Evolutionary conservation across 2,113 vertebrate species (phyloP).

Genomic region (Phalacrocorax aristotelis): DNA sequence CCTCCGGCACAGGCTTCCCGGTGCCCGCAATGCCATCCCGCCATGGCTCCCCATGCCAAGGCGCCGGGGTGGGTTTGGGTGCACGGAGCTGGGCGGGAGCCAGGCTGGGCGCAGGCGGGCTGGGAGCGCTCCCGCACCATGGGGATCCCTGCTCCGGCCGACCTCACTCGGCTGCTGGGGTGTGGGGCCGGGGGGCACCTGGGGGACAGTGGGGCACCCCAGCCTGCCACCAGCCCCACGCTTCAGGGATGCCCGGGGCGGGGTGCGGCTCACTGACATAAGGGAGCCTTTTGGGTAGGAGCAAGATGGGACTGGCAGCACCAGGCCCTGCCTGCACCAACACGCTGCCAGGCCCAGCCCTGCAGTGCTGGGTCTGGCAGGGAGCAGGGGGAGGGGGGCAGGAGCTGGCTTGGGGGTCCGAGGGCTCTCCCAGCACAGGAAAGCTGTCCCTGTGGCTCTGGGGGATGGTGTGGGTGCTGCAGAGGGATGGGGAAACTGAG

Average conservation of each 20-base stretch:
- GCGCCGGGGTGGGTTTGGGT: not conserved
- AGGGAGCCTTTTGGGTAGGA: not conserved
- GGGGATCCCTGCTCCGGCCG: not conserved
- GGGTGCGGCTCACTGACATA: not conserved
- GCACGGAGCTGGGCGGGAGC: not conserved
- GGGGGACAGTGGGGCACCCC: not conserved
- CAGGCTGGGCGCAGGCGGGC: not conserved
- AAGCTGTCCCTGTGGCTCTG: accelerated
- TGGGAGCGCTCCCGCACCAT: not conserved
- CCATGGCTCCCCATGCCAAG: not conserved
- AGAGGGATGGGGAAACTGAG: constrained; percentile 15
- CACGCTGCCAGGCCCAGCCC: not conserved
- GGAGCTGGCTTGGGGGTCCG: not conserved
- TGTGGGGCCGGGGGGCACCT: not conserved
- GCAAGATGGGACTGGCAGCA: not conserved
- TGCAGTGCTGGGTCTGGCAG: not conserved
- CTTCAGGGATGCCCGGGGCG: not conserved
- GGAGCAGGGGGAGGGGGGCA: not conserved
- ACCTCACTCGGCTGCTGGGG: not conserved
- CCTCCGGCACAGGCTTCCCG: not conserved
- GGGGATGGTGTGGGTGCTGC: not conserved
- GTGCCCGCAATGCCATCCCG: not conserved
- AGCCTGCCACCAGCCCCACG: accelerated
- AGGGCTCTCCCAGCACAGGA: accelerated
- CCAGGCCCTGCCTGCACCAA: not conserved